Percentiles rank a stretch among this genome's conserved stretches.
Evolutionary conservation across 35 echinoderm and acorn worm species (phyloP).

Genomic region (Heliocidaris erythrogramma): DNA sequence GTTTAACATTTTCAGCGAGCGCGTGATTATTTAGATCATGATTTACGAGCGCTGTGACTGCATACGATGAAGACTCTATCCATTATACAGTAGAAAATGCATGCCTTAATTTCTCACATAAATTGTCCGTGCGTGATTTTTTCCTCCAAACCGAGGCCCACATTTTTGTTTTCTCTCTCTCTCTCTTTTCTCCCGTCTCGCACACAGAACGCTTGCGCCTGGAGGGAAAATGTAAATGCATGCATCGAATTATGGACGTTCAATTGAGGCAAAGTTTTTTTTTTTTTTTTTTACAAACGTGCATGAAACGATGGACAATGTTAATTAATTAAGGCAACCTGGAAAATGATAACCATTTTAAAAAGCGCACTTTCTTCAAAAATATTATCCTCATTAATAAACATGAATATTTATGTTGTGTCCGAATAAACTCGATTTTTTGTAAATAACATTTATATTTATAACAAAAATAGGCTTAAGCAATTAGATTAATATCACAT

Average conservation of each 20-base stretch:
- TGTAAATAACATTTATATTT: no score
- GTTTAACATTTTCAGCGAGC: neutral
- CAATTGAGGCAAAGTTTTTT: neutral
- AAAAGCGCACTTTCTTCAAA: no score
- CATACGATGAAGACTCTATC: neutral
- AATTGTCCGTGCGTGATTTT: constrained; percentile 2
- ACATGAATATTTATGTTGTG: no score
- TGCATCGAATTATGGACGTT: neutral
- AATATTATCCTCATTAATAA: no score
- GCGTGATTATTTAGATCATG: constrained; percentile 3
- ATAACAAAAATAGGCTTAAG: no score
- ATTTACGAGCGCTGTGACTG: neutral
- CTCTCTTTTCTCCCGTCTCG: neutral
- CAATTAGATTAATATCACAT: no score
- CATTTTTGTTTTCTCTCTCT: neutral
- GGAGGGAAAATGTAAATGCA: neutral
- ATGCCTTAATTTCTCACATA: neutral
- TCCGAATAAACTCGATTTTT: no score
- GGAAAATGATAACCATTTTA: neutral
- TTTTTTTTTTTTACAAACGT: neutral
- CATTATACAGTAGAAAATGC: constrained; percentile 11
- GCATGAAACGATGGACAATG: neutral
- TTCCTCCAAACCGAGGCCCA: neutral
- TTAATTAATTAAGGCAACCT: neutral
- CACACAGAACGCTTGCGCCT: neutral